Evolutionary conservation across 2,797 vertebrate genomes (phyloP), one percentile per base, ranked within the genome.

Genomic region (Alcedo quadribrachys): DNA sequence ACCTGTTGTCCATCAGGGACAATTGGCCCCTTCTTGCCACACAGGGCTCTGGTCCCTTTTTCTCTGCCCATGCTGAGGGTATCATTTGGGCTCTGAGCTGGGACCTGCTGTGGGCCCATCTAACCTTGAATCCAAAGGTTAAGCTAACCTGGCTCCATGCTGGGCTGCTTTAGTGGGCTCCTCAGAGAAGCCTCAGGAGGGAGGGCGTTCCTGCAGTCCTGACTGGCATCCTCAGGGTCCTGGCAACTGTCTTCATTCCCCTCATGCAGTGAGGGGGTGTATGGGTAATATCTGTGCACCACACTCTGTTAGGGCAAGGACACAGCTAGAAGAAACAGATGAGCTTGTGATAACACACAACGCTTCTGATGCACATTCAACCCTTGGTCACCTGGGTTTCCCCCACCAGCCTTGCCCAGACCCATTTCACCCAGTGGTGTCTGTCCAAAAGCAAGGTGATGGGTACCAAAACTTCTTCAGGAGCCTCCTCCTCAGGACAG

Each of bases 181-280:
- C n/a, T 71, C 54, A 37, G 22, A 12, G 18, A 35, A 78, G 43
- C 28, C 25, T 9, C 25, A 12, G 32, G 33, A n/a, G 53, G 66
- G 60, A 69, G 28, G 33, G 46, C 32, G n/a, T 14, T 43, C 4
- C 16, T 43, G 53, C 48, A 30, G 1, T 65, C 12, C 3, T 43
- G 24, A 37, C 12, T 67, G 78, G 33, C 46, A 46, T 19, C 8
- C 70, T 60, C 55, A 74, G 74, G 74, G 85, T 67, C 9, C 0
- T 2, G 14, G 77, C 48, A 57, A 73, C 12, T n/a, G 18, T 25
- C 53, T 17, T 30, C n/a, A 18, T 22, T 32, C 43, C 25, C 3
- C 32, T n/a, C 3, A 32, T 1, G 6, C 42, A 57, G 32, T 1
- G 15, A 27, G 30, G 32, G 40, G 2, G 2, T 3, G 9, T n/a